Conservation (phyloP, 2,113 vertebrate genomes). For the Anguilla rostrata region DNA sequence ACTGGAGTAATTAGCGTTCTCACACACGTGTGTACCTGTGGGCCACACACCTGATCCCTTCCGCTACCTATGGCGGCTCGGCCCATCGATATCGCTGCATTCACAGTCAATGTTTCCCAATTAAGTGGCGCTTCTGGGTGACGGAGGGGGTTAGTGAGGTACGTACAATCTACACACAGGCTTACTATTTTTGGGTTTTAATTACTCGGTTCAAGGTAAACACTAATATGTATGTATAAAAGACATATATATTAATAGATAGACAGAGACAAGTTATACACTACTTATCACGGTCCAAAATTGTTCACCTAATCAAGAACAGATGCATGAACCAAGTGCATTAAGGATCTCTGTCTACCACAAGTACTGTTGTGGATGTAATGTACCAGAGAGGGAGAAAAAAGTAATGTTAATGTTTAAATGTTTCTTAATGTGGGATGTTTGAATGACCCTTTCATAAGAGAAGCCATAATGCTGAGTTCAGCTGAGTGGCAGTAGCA, state of each 20-base stretch:
- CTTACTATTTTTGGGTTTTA: too few relatives aligned
- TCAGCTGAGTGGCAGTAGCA: not conserved
- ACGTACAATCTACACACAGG: too few relatives aligned
- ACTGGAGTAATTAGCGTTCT: constrained; percentile 57
- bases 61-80: not conserved
- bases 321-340: constrained; percentile 14
- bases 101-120: not conserved
- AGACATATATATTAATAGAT: not conserved
- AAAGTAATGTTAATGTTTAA: constrained; percentile 33
- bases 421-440: constrained; percentile 34
- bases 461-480: constrained; percentile 15
- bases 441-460: constrained; percentile 19
- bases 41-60: constrained; percentile 53
- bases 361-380: constrained; percentile 4
- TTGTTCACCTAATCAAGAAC: constrained; percentile 7
- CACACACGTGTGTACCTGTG: constrained; percentile 49
- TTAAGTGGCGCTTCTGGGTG: not conserved
- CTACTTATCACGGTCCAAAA: constrained; percentile 7
- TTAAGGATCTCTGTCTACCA: constrained; percentile 19
- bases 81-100: not conserved
- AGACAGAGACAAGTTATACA: constrained; percentile 15
- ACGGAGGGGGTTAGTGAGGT: not conserved
- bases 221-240: too few relatives aligned
- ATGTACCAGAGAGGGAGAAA: not conserved
- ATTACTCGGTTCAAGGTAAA: too few relatives aligned